Evolutionary conservation across 2,113 vertebrate species (phyloP).

Genomic region (Microcebus jonahi): DNA sequence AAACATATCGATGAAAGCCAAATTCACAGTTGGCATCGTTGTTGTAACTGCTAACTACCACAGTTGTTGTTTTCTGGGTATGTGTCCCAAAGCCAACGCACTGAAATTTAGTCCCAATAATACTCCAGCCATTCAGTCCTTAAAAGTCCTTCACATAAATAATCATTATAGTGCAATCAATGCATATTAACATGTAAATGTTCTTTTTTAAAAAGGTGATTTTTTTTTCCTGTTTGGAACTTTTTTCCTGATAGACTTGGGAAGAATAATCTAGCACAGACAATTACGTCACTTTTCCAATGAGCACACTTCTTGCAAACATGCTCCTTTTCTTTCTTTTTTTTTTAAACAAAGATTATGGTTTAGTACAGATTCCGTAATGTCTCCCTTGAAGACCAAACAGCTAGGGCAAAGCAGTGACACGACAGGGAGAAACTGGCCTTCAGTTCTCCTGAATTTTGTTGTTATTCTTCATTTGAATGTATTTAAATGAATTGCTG

Average conservation of each 20-base stretch:
- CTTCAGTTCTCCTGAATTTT: neutral
- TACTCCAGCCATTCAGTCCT: neutral
- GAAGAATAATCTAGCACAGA: neutral
- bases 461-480: constrained; percentile 28
- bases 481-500: neutral
- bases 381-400: neutral
- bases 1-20: neutral
- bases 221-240: neutral
- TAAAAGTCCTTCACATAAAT: neutral
- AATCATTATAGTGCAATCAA: neutral
- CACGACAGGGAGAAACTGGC: neutral
- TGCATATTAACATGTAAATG: neutral
- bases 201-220: neutral
- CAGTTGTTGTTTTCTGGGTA: neutral
- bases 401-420: neutral
- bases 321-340: neutral
- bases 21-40: neutral
- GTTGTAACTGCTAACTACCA: neutral
- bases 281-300: neutral
- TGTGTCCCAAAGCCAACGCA: neutral
- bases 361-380: neutral
- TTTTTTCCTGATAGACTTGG: neutral
- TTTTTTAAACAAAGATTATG: neutral
- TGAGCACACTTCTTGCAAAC: neutral
- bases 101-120: neutral